A percentile compares a stretch with the other conserved stretches of the same genome.
phyloP scores from a whole-genome alignment of 2,113 vertebrate genomes.

The Catharus minimus region DNA sequence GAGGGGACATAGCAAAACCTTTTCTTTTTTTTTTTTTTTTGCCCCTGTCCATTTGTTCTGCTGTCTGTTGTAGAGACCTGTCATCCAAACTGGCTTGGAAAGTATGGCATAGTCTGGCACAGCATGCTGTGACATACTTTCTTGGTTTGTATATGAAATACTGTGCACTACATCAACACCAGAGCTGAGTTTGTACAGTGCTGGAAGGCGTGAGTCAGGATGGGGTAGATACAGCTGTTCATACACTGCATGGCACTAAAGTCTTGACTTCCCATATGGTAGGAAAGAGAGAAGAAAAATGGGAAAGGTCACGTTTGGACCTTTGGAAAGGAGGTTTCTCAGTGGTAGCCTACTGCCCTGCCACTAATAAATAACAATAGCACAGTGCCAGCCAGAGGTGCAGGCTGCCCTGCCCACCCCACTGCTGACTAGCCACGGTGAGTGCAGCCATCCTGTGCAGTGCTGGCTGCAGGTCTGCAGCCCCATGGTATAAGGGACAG shows the following conservation, averaged over 20 bases:
- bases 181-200: neutral
- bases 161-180: neutral
- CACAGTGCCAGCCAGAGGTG: neutral
- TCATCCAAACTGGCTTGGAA: neutral
- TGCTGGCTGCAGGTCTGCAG: neutral
- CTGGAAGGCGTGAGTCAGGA: neutral
- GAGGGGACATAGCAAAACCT: neutral
- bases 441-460: neutral
- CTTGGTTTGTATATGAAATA: neutral
- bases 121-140: neutral
- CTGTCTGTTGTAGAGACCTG: neutral
- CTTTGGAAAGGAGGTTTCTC: neutral
- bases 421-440: rapidly evolving
- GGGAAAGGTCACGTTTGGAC: neutral
- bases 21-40: neutral
- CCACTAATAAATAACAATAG: neutral
- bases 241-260: neutral
- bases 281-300: neutral
- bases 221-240: neutral
- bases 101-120: neutral
- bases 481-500: rapidly evolving
- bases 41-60: neutral
- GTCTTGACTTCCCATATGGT: neutral
- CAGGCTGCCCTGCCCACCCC: neutral
- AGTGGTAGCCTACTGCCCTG: neutral